phyloP scores from a whole-genome alignment of 2,888 invertebrate genomes.

The Limnephilus auricula region DNA sequence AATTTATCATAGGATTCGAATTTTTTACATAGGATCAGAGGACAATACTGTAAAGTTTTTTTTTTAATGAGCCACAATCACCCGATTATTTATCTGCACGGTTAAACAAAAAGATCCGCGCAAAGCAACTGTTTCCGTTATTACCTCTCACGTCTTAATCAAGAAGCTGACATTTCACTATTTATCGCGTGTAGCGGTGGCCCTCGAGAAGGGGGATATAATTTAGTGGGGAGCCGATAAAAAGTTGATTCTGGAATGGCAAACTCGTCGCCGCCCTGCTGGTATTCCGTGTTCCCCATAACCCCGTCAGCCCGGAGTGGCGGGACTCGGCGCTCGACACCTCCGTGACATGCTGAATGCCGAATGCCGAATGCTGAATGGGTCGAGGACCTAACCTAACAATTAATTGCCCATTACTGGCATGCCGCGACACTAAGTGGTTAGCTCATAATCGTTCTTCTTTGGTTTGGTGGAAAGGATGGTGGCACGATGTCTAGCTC shows the following conservation, averaged over 20 bases:
- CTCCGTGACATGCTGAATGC: background rate
- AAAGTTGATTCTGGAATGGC: slow-evolving; percentile 49
- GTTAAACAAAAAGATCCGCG: background rate
- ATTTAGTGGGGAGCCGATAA: slow-evolving; percentile 39
- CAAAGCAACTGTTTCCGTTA: background rate
- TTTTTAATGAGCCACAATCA: background rate
- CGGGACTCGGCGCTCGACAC: background rate
- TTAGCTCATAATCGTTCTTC: too few relatives aligned
- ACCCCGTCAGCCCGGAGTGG: background rate
- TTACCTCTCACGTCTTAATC: background rate
- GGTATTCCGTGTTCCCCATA: background rate
- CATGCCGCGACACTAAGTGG: background rate
- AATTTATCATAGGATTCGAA: too few relatives aligned
- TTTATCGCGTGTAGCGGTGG: background rate
- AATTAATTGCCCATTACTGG: background rate
- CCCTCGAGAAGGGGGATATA: background rate
- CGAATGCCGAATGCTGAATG: background rate
- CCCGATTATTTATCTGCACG: background rate
- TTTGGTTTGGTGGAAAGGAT: too few relatives aligned
- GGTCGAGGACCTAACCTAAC: background rate
- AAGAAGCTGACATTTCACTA: background rate
- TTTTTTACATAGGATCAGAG: too few relatives aligned
- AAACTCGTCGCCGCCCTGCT: background rate
- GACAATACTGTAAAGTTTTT: too few relatives aligned
- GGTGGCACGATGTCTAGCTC: background rate